phyloP scores from a whole-genome alignment of 2,888 invertebrate genomes.

The Dryococelus australis region DNA sequence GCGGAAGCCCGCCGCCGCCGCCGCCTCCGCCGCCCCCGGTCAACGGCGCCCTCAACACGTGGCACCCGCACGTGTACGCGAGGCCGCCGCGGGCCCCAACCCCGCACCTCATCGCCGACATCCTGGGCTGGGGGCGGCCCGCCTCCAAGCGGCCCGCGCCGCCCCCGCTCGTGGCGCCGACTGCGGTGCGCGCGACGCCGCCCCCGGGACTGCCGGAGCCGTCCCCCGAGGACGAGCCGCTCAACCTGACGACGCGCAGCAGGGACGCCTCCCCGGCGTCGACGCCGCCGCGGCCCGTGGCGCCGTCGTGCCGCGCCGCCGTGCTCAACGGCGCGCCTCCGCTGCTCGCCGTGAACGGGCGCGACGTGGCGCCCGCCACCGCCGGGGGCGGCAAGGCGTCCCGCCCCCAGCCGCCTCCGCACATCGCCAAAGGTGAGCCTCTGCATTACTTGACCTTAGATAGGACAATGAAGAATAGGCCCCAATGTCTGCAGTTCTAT shows the following conservation, averaged over 20 bases:
- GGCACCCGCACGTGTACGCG: slow-evolving; percentile 92
- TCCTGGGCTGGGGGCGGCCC: slow-evolving; percentile 69
- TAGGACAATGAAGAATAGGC: too few species aligned
- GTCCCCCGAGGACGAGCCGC: slow-evolving; percentile 53
- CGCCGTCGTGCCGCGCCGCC: slow-evolving; percentile 32
- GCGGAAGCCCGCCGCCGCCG: slow-evolving; percentile 21
- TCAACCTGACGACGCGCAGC: slow-evolving; percentile 55
- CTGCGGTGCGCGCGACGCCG: slow-evolving; percentile 42
- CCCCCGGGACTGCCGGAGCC: slow-evolving; percentile 39
- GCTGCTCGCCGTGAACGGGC: slow-evolving; percentile 40
- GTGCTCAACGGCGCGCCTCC: slow-evolving; percentile 40
- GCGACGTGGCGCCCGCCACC: slow-evolving; percentile 35
- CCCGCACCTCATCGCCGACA: slow-evolving; percentile 87
- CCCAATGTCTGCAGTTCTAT: too few species aligned
- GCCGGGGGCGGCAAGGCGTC: slow-evolving; percentile 34
- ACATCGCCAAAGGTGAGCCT: neutral
- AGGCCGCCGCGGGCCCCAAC: slow-evolving; percentile 83
- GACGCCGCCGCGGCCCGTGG: slow-evolving; percentile 50
- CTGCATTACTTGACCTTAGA: neutral
- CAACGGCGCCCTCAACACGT: slow-evolving; percentile 59
- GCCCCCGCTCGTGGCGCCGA: slow-evolving; percentile 39
- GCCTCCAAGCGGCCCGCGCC: slow-evolving; percentile 34
- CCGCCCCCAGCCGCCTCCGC: neutral
- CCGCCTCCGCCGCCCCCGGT: slow-evolving; percentile 29
- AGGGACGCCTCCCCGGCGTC: slow-evolving; percentile 56